phyloP scores from a whole-genome alignment of 2,888 invertebrate genomes.

The Caenorhabditis sp. region DNA sequence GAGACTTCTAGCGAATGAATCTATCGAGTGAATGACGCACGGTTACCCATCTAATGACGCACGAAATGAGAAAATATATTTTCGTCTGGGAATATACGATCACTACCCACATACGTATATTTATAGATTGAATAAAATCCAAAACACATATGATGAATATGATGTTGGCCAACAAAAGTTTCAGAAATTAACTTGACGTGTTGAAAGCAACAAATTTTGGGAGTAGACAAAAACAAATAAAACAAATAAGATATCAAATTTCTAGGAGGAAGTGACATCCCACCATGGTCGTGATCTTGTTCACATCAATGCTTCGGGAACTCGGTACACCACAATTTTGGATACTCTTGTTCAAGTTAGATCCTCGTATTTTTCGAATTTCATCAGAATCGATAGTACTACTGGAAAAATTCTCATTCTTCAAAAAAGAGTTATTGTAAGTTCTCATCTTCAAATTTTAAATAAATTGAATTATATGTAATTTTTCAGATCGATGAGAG shows the following conservation, averaged over 20 bases:
- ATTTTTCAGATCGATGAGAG: slow-evolving; percentile 50
- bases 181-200: no score
- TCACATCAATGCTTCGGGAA: slow-evolving; percentile 51
- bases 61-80: no score
- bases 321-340: slow-evolving; percentile 44
- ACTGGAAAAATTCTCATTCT: slow-evolving; percentile 43
- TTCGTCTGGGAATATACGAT: no score
- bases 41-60: no score
- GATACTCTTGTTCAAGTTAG: slow-evolving; percentile 44
- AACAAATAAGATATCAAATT: background rate
- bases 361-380: slow-evolving; percentile 43
- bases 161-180: no score
- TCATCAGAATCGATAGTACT: slow-evolving; percentile 39
- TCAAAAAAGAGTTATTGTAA: slow-evolving; percentile 38
- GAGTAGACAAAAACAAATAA: background rate
- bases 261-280: slow-evolving; percentile 42
- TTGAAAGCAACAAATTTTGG: background rate
- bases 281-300: slow-evolving; percentile 47
- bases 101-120: no score
- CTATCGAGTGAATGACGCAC: no score
- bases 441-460: background rate
- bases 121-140: no score
- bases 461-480: no score
- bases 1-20: no score
- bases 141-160: no score